A percentile compares a stretch with the other conserved stretches of the same genome.
These are phyloP conservation scores for Nematopogon swammerdamellus DNA, from an alignment of 2,888 invertebrate species.

Conservation along the genomic window DNA sequence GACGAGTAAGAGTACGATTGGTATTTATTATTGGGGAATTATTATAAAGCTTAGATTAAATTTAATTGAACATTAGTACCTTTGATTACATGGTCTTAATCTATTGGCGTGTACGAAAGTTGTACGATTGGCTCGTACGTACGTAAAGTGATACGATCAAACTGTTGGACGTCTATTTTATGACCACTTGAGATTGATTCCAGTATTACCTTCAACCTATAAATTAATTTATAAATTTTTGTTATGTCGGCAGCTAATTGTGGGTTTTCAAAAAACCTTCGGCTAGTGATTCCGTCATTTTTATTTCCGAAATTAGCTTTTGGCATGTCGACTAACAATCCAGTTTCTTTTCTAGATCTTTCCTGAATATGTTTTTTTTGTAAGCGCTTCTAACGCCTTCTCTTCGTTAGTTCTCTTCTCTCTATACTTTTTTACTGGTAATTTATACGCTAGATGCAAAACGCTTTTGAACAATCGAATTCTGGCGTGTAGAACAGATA, in stretches of 20 bases:
- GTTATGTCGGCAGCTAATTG: slow-evolving; percentile 19
- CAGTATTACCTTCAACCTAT: slow-evolving; percentile 18
- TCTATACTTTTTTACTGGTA: slow-evolving; percentile 16
- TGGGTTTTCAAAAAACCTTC: slow-evolving; percentile 20
- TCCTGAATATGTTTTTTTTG: slow-evolving; percentile 12
- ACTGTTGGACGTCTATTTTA: slow-evolving; percentile 11
- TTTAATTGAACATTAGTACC: no score
- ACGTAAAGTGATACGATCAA: no score
- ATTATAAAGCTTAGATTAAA: no score
- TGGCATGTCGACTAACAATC: slow-evolving; percentile 18
- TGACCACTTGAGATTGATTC: slow-evolving; percentile 17
- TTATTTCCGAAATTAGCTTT: slow-evolving; percentile 19
- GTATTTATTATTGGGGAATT: no score
- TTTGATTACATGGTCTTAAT: no score
- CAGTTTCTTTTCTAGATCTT: slow-evolving; percentile 15
- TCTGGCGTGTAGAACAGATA: slow-evolving; percentile 19
- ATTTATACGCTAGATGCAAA: slow-evolving; percentile 16
- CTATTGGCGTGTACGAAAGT: not conserved
- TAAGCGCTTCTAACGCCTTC: slow-evolving; percentile 6
- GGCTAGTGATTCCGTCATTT: slow-evolving; percentile 19
- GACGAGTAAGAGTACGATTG: no score
- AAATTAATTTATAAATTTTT: slow-evolving; percentile 16
- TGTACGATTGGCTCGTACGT: not conserved
- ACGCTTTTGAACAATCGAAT: slow-evolving; percentile 14
- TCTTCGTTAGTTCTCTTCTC: slow-evolving; percentile 10